These are phyloP conservation scores for Tragelaphus oryx DNA, from an alignment of 2,797 vertebrate species.

Conservation along the genomic window DNA sequence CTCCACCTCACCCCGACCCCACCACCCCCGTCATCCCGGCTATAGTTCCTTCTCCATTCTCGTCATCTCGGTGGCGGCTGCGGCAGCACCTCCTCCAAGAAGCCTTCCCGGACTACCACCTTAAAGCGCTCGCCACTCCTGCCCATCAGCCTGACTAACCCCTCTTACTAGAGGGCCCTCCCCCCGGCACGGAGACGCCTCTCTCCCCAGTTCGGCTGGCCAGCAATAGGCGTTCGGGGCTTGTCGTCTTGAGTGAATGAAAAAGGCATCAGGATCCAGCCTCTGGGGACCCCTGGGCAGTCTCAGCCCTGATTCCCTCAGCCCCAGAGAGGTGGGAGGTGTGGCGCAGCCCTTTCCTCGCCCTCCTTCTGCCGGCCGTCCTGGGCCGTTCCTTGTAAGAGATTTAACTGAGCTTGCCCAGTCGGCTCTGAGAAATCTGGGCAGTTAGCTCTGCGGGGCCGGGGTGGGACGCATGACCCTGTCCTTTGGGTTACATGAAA, in stretches of 20 bases:
- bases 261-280: not conserved
- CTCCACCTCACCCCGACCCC: too few species aligned
- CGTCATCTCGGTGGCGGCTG: not conserved
- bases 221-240: not conserved
- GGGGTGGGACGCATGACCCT: not conserved
- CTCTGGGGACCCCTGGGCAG: not conserved
- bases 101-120: not conserved
- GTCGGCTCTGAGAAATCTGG: not conserved
- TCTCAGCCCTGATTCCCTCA: not conserved
- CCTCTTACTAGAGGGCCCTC: fast-evolving
- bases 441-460: not conserved
- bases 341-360: not conserved
- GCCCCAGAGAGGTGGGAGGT: not conserved
- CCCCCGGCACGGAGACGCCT: not conserved
- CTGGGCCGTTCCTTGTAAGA: not conserved
- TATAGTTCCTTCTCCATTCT: not conserved
- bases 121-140: not conserved
- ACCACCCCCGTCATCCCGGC: too few species aligned
- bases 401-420: not conserved
- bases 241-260: not conserved
- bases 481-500: not conserved
- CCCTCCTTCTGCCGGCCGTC: not conserved
- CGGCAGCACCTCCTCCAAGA: not conserved
- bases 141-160: not conserved
- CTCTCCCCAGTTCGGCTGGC: not conserved